Conservation (phyloP, 2,113 vertebrate species). For the Acanthisitta chloris region DNA sequence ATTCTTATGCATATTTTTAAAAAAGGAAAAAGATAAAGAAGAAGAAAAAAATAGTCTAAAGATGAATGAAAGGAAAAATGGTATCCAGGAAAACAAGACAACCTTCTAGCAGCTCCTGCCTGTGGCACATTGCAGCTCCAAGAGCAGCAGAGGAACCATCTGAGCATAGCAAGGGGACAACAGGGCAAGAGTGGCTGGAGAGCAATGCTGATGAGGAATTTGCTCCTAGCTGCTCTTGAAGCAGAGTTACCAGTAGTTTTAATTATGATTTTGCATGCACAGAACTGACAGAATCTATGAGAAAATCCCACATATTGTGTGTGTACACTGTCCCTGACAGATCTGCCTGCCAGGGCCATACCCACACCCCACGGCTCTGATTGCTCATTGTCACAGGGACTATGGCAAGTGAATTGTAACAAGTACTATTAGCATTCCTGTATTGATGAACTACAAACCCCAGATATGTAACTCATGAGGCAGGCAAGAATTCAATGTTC, state of each 20-base stretch:
- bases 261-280: neutral
- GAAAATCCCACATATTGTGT: neutral
- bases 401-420: neutral
- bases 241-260: neutral
- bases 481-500: conserved; percentile 25
- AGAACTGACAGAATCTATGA: neutral
- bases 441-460: neutral
- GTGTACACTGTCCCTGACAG: neutral
- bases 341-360: neutral
- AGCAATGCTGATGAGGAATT: neutral
- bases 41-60: neutral
- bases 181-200: neutral
- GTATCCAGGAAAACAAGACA: conserved; percentile 32
- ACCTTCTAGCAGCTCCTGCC: conserved; percentile 1
- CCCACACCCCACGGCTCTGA: neutral
- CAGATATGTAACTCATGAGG: neutral
- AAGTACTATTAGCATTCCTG: neutral
- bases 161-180: neutral
- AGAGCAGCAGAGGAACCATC: neutral
- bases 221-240: neutral
- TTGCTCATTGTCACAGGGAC: neutral
- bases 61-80: conserved; percentile 62
- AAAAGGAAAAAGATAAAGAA: neutral
- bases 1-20: conserved; percentile 46
- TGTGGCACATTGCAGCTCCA: conserved; percentile 24